These are phyloP conservation scores for Chrysina gloriosa DNA, from an alignment of 2,888 invertebrate species.

Conservation along the genomic window DNA sequence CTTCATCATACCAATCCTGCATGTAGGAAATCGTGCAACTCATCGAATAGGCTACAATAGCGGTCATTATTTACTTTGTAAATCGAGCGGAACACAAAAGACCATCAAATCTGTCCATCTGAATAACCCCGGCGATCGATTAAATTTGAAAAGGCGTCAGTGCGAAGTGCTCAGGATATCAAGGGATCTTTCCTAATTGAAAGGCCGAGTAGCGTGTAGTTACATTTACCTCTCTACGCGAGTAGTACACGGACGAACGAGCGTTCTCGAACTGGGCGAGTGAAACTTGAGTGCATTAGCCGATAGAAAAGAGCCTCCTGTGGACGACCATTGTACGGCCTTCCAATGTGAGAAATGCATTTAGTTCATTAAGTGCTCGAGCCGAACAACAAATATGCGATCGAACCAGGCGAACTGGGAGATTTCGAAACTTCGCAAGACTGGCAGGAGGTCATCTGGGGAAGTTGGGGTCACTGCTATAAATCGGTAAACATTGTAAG, in stretches of 20 bases:
- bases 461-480: constrained; percentile 31
- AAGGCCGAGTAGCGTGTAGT: constrained; percentile 20
- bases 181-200: constrained; percentile 33
- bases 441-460: constrained; percentile 33
- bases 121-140: constrained; percentile 35
- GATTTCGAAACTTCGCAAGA: constrained; percentile 36
- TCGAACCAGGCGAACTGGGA: constrained; percentile 23
- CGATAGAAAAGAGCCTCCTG: constrained; percentile 24
- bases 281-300: constrained; percentile 34
- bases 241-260: not conserved
- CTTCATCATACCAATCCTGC: constrained; percentile 6
- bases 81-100: constrained; percentile 37
- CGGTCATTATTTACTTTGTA: constrained; percentile 36
- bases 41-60: constrained; percentile 27
- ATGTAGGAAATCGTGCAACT: constrained; percentile 18
- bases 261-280: not conserved
- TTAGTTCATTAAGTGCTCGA: constrained; percentile 31
- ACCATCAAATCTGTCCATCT: constrained; percentile 35
- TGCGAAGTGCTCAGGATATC: constrained; percentile 33
- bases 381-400: constrained; percentile 27
- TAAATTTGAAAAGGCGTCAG: constrained; percentile 37
- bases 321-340: constrained; percentile 23
- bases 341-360: constrained; percentile 36
- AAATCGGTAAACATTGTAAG: constrained; percentile 32
- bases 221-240: not conserved